phyloP scores from a whole-genome alignment of 2,888 invertebrate species.

The Atethmia centrago region DNA sequence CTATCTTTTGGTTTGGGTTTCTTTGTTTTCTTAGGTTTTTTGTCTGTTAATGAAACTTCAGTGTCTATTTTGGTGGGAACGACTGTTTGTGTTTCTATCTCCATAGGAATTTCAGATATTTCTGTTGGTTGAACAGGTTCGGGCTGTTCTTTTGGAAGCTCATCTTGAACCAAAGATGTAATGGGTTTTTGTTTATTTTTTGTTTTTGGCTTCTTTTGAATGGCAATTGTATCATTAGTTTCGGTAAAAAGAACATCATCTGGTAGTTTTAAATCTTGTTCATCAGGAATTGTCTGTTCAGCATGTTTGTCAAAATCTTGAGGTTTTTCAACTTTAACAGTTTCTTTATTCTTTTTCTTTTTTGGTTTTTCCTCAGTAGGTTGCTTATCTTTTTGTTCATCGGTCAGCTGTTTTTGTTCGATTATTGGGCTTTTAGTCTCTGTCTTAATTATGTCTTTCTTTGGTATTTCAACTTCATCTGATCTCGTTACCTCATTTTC shows the following conservation, averaged over 20 bases:
- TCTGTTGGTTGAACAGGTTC: slow-evolving; percentile 15
- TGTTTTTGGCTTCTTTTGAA: slow-evolving; percentile 48
- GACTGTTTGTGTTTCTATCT: slow-evolving; percentile 16
- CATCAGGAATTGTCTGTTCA: neutral
- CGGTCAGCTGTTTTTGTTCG: neutral
- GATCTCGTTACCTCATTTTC: slow-evolving; percentile 1
- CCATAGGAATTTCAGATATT: slow-evolving; percentile 27
- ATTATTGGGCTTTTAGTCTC: slow-evolving; percentile 8
- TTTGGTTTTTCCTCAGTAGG: slow-evolving; percentile 24
- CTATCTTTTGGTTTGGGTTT: slow-evolving; percentile 38
- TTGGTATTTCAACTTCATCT: slow-evolving; percentile 12
- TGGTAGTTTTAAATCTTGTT: slow-evolving; percentile 9
- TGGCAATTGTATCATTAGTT: slow-evolving; percentile 59
- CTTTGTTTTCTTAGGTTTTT: slow-evolving; percentile 48
- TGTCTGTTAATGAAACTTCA: slow-evolving; percentile 22
- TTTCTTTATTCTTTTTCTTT: slow-evolving; percentile 28
- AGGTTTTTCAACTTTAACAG: slow-evolving; percentile 14
- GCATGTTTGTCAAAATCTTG: slow-evolving; percentile 6
- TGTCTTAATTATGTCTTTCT: neutral
- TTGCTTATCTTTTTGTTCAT: slow-evolving; percentile 15
- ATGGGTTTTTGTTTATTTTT: slow-evolving; percentile 52
- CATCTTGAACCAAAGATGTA: slow-evolving; percentile 21
- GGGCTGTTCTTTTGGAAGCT: slow-evolving; percentile 25
- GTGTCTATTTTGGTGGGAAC: neutral
- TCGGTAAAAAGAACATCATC: slow-evolving; percentile 71